Evolutionary conservation across 1,140 invertebrate species (phyloP).

Genomic region (Ips nitidus): DNA sequence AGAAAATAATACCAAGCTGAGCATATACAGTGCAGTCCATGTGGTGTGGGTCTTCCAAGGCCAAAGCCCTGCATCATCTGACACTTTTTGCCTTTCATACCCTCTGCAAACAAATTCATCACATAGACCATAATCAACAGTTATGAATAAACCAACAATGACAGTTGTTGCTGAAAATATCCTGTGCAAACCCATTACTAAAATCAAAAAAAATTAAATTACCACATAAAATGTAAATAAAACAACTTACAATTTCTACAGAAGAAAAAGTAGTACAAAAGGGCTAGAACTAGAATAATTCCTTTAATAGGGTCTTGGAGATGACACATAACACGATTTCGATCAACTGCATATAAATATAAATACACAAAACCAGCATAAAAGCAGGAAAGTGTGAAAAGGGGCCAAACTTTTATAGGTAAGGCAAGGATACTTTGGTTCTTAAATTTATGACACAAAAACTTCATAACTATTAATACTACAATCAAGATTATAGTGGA

Average conservation of each 20-base stretch:
- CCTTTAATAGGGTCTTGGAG: slow-evolving; percentile 64
- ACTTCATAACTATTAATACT: slow-evolving; percentile 35
- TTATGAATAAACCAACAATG: slow-evolving; percentile 62
- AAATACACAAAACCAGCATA: slow-evolving; percentile 42
- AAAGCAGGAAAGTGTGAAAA: slow-evolving; percentile 38
- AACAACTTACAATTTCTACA: slow-evolving; percentile 60
- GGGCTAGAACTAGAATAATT: slow-evolving; percentile 58
- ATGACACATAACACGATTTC: slow-evolving; percentile 59
- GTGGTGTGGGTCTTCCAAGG: slow-evolving; percentile 57
- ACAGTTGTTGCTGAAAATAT: slow-evolving; percentile 62
- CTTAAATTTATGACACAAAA: slow-evolving; percentile 39
- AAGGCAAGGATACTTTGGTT: slow-evolving; percentile 39
- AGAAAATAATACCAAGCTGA: slow-evolving; percentile 56
- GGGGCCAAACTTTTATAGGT: slow-evolving; percentile 38
- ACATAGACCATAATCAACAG: slow-evolving; percentile 63
- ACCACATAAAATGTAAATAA: neutral
- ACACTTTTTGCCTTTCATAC: slow-evolving; percentile 50
- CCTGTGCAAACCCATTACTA: slow-evolving; percentile 62
- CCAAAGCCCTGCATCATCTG: slow-evolving; percentile 52
- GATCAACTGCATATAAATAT: slow-evolving; percentile 46
- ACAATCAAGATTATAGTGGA: slow-evolving; percentile 36
- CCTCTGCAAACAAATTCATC: slow-evolving; percentile 64
- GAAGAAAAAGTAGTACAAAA: slow-evolving; percentile 64
- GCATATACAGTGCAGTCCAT: slow-evolving; percentile 61
- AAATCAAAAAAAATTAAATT: slow-evolving; percentile 38